phyloP scores from a whole-genome alignment of 2,888 invertebrate genomes.

The Seira musarum region DNA sequence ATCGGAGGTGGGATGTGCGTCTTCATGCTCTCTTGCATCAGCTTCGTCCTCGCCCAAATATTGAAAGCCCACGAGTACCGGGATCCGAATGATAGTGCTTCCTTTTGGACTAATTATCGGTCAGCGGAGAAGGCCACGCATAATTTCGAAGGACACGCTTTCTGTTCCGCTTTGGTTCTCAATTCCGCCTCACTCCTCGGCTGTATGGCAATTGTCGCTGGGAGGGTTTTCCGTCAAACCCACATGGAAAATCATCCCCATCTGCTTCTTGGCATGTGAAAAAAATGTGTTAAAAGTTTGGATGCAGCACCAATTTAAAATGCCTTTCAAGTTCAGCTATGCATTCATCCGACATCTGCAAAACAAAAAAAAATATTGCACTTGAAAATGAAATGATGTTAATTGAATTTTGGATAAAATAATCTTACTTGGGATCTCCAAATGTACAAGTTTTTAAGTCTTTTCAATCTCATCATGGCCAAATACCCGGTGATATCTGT shows the following conservation, averaged over 20 bases:
- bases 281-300: slow-evolving; percentile 41
- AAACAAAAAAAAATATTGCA: slow-evolving; percentile 17
- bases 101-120: slow-evolving; percentile 55
- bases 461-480: slow-evolving; percentile 42
- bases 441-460: slow-evolving; percentile 44
- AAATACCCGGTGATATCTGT: slow-evolving; percentile 56
- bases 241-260: slow-evolving; percentile 27
- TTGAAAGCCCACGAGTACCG: slow-evolving; percentile 51
- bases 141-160: slow-evolving; percentile 53
- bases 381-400: not conserved
- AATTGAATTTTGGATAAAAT: slow-evolving; percentile 17
- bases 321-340: slow-evolving; percentile 38
- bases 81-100: slow-evolving; percentile 33
- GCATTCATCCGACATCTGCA: slow-evolving; percentile 55
- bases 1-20: slow-evolving; percentile 42
- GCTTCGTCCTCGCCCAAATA: slow-evolving; percentile 47
- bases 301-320: slow-evolving; percentile 44
- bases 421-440: slow-evolving; percentile 53
- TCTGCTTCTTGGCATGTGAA: slow-evolving; percentile 41
- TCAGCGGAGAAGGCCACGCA: slow-evolving; percentile 22
- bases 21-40: slow-evolving; percentile 42
- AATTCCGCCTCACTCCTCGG: slow-evolving; percentile 42
- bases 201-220: slow-evolving; percentile 35
- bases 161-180: slow-evolving; percentile 48
- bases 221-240: slow-evolving; percentile 15